These are phyloP conservation scores for Semnornis frantzii DNA, from an alignment of 2,113 vertebrate species.

Conservation along the genomic window DNA sequence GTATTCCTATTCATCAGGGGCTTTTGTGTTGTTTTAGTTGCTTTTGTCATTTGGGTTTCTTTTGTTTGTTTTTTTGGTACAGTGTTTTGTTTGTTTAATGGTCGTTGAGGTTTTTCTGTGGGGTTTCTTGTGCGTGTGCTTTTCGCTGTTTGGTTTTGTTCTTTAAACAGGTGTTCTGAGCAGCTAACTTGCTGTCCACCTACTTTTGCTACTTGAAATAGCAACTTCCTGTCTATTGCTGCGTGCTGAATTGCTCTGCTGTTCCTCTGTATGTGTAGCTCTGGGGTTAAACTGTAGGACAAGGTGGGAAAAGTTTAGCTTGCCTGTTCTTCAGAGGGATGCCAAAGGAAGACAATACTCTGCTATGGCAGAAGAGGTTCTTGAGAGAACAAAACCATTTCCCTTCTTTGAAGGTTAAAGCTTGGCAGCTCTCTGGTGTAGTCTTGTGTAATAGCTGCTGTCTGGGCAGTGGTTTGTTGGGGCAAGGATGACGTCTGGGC, in stretches of 20 bases:
- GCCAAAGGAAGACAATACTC: not conserved
- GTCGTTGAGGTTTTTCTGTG: too few species aligned
- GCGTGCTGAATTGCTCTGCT: not conserved
- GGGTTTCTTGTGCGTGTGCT: not conserved
- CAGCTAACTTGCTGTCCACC: not conserved
- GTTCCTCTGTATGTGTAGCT: not conserved
- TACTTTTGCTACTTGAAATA: not conserved
- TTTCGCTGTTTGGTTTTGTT: not conserved
- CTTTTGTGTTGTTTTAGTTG: not conserved
- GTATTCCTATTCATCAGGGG: not conserved
- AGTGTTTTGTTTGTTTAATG: not conserved
- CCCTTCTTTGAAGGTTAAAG: not conserved
- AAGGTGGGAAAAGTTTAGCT: not conserved
- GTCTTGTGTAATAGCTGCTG: conserved; percentile 25
- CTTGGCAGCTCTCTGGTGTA: not conserved
- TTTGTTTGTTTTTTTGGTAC: not conserved
- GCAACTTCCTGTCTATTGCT: not conserved
- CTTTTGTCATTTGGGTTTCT: not conserved
- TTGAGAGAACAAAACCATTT: not conserved
- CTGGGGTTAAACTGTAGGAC: not conserved
- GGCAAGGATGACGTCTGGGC: not conserved
- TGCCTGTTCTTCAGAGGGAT: not conserved
- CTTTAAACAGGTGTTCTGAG: not conserved
- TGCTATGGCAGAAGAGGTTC: not conserved
- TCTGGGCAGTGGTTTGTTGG: not conserved